Base-by-base conservation (phyloP, 2,888 invertebrate genomes). In the Labia minor region DNA sequence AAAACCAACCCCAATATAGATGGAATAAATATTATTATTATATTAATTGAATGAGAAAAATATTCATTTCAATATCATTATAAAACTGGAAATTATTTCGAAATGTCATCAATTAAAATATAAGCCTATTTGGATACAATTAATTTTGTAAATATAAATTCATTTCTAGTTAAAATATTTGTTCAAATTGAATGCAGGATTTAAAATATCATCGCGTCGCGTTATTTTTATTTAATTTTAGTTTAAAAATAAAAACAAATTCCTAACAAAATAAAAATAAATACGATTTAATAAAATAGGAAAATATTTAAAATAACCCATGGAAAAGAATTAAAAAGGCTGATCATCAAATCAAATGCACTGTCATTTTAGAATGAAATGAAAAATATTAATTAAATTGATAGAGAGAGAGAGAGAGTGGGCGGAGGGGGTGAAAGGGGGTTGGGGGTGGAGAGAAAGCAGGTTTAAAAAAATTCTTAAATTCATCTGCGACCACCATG, bases 31-130 rank as follows among this genome's bases (percentile, higher is more conserved):
- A 49, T 49, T 49, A 49, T 49, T 49, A 49, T 49, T 49, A 49
- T 49, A 49, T 49, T 49, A 49, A 49, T 49, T 49, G 49, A 49
- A 49, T 49, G 49, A 49, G 14, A 49, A 49, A 49, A 49, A n/a
- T n/a, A n/a, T 49, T 49, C 49, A 49, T 49, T 49, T 49, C 49
- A 49, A 49, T 49, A 49, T 49, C 49, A 49, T 49, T 49, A 49
- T 49, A 49, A 49, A 49, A 49, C 49, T 49, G 49, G 49, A 49
- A 49, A 49, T 49, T 49, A 49, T 49, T 49, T 49, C 8, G 49
- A 49, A 49, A 49, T 49, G 49, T 49, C 49, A 49, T 49, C 49
- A 49, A 49, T 49, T 49, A 49, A 49, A 49, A 49, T 49, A 49
- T 49, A 49, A 49, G 49, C 49, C 49, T 49, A 49, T 49, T 49